phyloP scores from a whole-genome alignment of 2,888 invertebrate genomes.

The Netelia virgata region DNA sequence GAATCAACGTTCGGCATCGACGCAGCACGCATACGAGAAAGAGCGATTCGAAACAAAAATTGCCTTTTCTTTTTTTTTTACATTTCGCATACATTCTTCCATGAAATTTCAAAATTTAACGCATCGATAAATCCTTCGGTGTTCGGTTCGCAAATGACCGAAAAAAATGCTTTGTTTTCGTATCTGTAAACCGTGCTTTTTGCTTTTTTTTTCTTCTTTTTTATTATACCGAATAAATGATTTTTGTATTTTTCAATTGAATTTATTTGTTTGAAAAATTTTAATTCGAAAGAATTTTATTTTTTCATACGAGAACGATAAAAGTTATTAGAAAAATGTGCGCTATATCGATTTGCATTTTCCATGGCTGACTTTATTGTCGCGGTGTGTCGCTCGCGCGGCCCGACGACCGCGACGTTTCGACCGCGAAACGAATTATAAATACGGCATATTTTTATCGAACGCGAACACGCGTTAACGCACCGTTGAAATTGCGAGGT shows the following conservation, averaged over 20 bases:
- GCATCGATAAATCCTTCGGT: no score
- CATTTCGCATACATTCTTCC: no score
- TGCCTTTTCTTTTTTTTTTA: no score
- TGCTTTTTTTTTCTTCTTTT: not conserved
- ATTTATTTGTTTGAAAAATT: not conserved
- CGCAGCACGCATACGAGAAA: not conserved
- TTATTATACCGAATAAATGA: no score
- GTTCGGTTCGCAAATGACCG: no score
- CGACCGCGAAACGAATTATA: constrained; percentile 49
- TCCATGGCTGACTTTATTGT: not conserved
- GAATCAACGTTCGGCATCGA: constrained; percentile 19
- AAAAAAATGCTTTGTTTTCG: no score
- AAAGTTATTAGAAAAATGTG: constrained; percentile 18
- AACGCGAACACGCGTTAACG: constrained; percentile 10
- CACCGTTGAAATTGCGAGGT: constrained; percentile 54
- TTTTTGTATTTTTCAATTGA: not conserved
- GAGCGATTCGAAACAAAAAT: not conserved
- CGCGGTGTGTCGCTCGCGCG: not conserved
- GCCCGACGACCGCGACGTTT: constrained; percentile 11
- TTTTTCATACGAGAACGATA: constrained; percentile 6
- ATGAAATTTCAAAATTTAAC: no score
- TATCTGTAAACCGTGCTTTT: not conserved
- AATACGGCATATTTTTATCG: not conserved
- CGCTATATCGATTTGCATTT: constrained; percentile 2
- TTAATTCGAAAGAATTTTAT: not conserved